Evolutionary conservation across 2,113 vertebrate genomes (phyloP).

Genomic region (Nannospalax galili): DNA sequence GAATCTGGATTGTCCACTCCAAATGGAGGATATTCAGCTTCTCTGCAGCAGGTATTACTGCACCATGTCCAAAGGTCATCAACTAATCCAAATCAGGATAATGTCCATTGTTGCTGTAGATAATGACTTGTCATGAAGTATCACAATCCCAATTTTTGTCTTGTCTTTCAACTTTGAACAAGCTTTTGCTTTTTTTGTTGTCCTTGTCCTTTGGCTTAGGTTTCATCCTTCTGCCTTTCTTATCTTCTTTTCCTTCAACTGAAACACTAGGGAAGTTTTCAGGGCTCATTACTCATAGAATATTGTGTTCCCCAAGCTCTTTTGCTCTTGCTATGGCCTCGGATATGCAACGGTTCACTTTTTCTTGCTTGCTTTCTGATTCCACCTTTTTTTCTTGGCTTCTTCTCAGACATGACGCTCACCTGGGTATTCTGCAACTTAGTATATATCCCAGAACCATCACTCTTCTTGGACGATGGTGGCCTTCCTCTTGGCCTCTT

Average conservation of each 20-base stretch:
- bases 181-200: slow-evolving; percentile 92
- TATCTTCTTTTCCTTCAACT: slow-evolving; percentile 89
- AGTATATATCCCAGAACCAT: slow-evolving; percentile 92
- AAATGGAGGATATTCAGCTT: slow-evolving; percentile 81
- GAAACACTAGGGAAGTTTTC: slow-evolving; percentile 97
- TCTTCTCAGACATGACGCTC: slow-evolving; percentile 92
- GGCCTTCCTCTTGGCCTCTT: slow-evolving; percentile 99
- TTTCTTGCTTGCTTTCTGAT: slow-evolving; percentile 97
- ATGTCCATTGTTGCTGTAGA: slow-evolving; percentile 83
- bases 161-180: slow-evolving; percentile 95
- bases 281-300: slow-evolving; percentile 97
- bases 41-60: slow-evolving; percentile 77
- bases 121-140: slow-evolving; percentile 73
- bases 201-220: slow-evolving; percentile 92
- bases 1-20: slow-evolving; percentile 79
- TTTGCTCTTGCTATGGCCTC: slow-evolving; percentile 97
- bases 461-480: slow-evolving; percentile 96
- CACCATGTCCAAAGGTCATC: slow-evolving; percentile 82
- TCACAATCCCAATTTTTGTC: slow-evolving; percentile 89
- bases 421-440: slow-evolving; percentile 95
- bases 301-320: slow-evolving; percentile 97
- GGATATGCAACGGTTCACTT: slow-evolving; percentile 98
- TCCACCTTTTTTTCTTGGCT: slow-evolving; percentile 92
- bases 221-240: slow-evolving; percentile 91
- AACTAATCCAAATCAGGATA: slow-evolving; percentile 84